Percentiles rank a stretch among this genome's conserved stretches.
Conservation (phyloP, 2,888 invertebrate species). For the Nomada ferruginata region DNA sequence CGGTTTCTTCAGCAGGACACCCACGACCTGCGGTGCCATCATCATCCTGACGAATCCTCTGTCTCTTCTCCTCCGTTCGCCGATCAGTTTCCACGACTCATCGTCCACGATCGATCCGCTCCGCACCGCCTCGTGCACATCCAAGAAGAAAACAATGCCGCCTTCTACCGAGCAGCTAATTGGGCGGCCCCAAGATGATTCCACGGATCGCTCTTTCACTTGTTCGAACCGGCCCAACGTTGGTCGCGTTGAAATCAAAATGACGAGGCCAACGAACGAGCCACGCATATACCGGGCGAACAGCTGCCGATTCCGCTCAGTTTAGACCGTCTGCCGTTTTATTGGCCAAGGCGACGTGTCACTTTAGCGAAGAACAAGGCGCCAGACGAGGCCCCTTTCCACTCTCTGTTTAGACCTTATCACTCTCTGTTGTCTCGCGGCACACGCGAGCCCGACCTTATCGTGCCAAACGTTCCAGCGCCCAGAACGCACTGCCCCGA, state of each 20-base stretch:
- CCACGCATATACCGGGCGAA: conserved; percentile 23
- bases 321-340: conserved; percentile 48
- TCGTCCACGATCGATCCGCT: conserved; percentile 19
- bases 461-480: conserved; percentile 15
- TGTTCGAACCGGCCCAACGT: not conserved
- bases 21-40: conserved; percentile 82
- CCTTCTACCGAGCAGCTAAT: not conserved
- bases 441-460: conserved; percentile 43
- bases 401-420: conserved; percentile 31
- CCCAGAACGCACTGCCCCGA: not conserved
- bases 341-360: conserved; percentile 61
- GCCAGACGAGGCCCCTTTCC: conserved; percentile 56
- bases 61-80: not conserved
- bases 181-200: not conserved
- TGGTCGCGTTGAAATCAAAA: conserved; percentile 30
- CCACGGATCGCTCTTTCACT: not conserved
- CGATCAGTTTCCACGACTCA: conserved; percentile 34
- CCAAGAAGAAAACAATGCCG: no score
- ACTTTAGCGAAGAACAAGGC: conserved; percentile 55
- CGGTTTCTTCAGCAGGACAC: conserved; percentile 82
- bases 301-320: conserved; percentile 62
- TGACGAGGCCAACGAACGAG: conserved; percentile 50
- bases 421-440: conserved; percentile 24
- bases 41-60: conserved; percentile 73
- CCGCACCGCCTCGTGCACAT: not conserved